phyloP scores from a whole-genome alignment of 2,888 invertebrate genomes.

The Clivina fossor region DNA sequence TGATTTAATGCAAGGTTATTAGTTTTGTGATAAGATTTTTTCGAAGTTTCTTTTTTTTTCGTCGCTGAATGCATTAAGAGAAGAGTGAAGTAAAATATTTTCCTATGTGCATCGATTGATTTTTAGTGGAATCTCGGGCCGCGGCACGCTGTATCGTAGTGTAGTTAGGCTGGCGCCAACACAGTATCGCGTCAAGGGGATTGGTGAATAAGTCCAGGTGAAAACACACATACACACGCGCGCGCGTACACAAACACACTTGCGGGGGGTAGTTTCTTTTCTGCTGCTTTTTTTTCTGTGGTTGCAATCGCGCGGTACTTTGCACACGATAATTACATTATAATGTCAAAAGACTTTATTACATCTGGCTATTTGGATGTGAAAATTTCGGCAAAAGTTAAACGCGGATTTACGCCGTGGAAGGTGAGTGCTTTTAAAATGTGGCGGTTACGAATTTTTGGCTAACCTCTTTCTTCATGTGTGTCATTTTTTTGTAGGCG shows the following conservation, averaged over 20 bases:
- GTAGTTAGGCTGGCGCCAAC: not conserved
- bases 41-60: not conserved
- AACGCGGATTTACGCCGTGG: slow-evolving; percentile 64
- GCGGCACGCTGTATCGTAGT: too few species aligned
- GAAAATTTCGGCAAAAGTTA: slow-evolving; percentile 63
- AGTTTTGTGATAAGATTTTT: not conserved
- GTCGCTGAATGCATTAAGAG: not conserved
- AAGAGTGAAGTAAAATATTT: too few species aligned
- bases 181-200: slow-evolving; percentile 1
- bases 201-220: slow-evolving; percentile 19
- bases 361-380: slow-evolving; percentile 65
- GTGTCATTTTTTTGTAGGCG: slow-evolving; percentile 58
- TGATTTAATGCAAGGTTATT: slow-evolving; percentile 16
- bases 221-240: too few species aligned
- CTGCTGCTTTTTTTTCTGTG: slow-evolving; percentile 1
- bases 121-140: too few species aligned
- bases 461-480: slow-evolving; percentile 27
- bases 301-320: slow-evolving; percentile 8
- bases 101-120: too few species aligned
- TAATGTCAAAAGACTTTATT: slow-evolving; percentile 38
- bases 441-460: slow-evolving; percentile 13
- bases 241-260: too few species aligned
- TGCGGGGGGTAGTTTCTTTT: slow-evolving; percentile 7
- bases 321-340: slow-evolving; percentile 2
- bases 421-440: slow-evolving; percentile 55